These are phyloP conservation scores for Cliona cf. orientalis DNA, from an alignment of 37 sponge, comb jelly and placozoan species.

Conservation along the genomic window DNA sequence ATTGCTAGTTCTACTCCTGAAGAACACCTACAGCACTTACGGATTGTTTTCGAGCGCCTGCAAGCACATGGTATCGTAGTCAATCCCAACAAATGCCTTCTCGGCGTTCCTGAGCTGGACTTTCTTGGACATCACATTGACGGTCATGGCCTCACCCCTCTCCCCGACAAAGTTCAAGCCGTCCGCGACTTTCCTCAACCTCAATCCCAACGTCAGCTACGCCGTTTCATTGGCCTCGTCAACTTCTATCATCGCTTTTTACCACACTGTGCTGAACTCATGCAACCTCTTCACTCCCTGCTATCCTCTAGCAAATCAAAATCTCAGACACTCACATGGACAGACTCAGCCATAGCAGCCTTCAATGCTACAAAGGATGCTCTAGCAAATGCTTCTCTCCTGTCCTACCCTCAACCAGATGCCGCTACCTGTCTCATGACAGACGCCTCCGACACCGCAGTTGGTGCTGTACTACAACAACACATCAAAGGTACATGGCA, in stretches of 20 bases:
- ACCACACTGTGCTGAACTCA: constrained; percentile 35
- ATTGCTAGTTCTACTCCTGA: constrained; percentile 53
- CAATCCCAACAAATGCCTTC: constrained; percentile 48
- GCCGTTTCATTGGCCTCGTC: constrained; percentile 57
- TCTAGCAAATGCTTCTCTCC: no score
- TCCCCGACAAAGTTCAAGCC: constrained; percentile 48
- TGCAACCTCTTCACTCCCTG: constrained; percentile 38
- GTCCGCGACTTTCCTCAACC: constrained; percentile 63
- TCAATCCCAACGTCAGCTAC: constrained; percentile 37
- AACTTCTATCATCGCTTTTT: constrained; percentile 69
- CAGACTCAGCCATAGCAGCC: no score
- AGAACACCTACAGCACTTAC: constrained; percentile 48
- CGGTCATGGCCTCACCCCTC: constrained; percentile 38
- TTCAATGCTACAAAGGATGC: no score
- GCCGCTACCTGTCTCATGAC: constrained; percentile 60
- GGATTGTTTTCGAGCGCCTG: constrained; percentile 46
- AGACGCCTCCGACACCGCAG: constrained; percentile 66
- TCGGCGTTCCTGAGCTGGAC: constrained; percentile 30
- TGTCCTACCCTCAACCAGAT: no score
- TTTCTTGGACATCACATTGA: constrained; percentile 56
- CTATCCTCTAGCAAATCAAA: no score
- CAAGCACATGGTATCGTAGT: constrained; percentile 35
- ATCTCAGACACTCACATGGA: no score
- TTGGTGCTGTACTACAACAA: constrained; percentile 73
- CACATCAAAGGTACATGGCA: constrained; percentile 38